Evolutionary conservation across 2,113 vertebrate genomes (phyloP).

Genomic region (Athene noctua): DNA sequence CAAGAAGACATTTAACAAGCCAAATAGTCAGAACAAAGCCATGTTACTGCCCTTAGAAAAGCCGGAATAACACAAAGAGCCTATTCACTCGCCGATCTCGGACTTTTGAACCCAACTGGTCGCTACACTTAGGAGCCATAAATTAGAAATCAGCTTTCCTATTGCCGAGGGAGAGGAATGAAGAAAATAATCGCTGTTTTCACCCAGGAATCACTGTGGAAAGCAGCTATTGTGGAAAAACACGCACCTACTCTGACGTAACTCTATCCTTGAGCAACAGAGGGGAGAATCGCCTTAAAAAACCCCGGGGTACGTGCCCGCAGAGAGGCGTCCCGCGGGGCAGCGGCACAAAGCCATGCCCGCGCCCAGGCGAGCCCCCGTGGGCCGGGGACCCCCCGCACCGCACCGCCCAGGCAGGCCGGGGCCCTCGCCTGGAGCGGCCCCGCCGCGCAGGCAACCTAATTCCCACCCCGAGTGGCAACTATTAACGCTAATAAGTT

Average conservation of each 20-base stretch:
- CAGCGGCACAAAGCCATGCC: constrained; percentile 23
- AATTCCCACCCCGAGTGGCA: not conserved
- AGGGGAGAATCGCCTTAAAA: not conserved
- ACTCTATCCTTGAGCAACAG: not conserved
- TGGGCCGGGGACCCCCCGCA: not conserved
- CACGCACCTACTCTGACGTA: not conserved
- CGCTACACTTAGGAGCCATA: not conserved
- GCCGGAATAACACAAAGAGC: not conserved
- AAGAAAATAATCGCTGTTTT: not conserved
- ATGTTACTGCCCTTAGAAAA: not conserved
- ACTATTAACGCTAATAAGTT: too few relatives aligned
- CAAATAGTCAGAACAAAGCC: constrained; percentile 16
- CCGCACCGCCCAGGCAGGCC: not conserved
- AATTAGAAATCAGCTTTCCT: not conserved
- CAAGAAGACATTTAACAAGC: not conserved
- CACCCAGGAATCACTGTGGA: not conserved
- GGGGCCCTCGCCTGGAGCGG: not conserved
- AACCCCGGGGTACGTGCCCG: not conserved
- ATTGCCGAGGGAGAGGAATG: not conserved
- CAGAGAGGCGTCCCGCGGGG: not conserved
- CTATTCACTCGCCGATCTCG: not conserved
- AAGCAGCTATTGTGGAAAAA: not conserved
- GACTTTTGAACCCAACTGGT: not conserved
- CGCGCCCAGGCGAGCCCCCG: not conserved
- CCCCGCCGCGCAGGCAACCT: not conserved